phyloP scores from a whole-genome alignment of 2,888 invertebrate species.

The Onchidella celtica region DNA sequence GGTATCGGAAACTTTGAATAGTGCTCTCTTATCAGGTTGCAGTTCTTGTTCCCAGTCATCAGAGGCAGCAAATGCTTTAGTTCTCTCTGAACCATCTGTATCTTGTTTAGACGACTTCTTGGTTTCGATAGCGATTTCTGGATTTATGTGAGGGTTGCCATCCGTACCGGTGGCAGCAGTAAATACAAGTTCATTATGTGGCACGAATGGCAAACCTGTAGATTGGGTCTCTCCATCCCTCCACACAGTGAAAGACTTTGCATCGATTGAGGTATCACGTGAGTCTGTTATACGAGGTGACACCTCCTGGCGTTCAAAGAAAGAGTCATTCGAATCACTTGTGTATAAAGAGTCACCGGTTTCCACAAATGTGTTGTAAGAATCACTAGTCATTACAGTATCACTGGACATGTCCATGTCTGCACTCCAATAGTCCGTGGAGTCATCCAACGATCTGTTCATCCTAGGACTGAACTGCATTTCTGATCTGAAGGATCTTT shows the following conservation, averaged over 20 bases:
- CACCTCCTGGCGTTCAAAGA: neutral
- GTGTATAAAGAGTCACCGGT: slow-evolving; percentile 33
- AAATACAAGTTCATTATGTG: neutral
- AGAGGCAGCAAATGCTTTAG: no score
- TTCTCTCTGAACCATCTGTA: neutral
- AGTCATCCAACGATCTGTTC: slow-evolving; percentile 16
- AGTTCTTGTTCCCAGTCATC: neutral
- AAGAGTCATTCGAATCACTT: slow-evolving; percentile 17
- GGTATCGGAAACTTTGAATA: slow-evolving; percentile 25
- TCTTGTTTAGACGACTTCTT: neutral
- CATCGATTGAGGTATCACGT: neutral
- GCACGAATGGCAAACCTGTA: neutral
- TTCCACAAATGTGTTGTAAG: slow-evolving; percentile 7
- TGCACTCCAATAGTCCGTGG: slow-evolving; percentile 34
- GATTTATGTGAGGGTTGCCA: neutral
- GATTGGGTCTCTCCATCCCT: neutral
- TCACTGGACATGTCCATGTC: slow-evolving; percentile 38
- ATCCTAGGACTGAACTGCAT: neutral
- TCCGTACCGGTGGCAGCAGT: neutral
- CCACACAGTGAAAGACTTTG: neutral
- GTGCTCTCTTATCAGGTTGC: neutral
- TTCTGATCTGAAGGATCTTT: slow-evolving; percentile 7
- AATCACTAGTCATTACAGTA: slow-evolving; percentile 20
- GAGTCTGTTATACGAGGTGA: neutral
- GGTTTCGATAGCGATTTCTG: neutral